These are phyloP conservation scores for Ptychochromis oligacanthus DNA, from an alignment of 2,113 vertebrate genomes.

Conservation along the genomic window DNA sequence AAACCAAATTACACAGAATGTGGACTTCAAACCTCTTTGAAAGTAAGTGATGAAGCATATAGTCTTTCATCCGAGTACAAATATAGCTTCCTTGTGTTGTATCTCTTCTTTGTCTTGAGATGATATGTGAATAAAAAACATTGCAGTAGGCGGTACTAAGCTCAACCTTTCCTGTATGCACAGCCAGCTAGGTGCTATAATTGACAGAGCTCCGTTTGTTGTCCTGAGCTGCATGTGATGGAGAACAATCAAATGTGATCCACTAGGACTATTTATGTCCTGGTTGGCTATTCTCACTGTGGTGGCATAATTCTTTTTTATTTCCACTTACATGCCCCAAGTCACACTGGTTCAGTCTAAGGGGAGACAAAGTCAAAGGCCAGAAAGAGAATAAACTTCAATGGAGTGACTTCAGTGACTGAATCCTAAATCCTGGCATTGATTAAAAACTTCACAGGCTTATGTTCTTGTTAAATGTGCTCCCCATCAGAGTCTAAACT, in stretches of 20 bases:
- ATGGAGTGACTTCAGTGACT: background rate
- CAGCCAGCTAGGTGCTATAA: constrained; percentile 2
- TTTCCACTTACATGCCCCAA: background rate
- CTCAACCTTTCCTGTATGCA: background rate
- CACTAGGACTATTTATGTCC: background rate
- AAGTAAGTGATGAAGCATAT: background rate
- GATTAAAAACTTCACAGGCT: background rate
- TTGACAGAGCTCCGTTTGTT: background rate
- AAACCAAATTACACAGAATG: background rate
- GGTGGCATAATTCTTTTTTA: background rate
- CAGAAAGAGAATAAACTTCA: constrained; percentile 44
- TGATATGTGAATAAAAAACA: constrained; percentile 3
- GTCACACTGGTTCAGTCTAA: constrained; percentile 20
- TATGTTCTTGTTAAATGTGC: background rate
- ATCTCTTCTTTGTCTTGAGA: constrained; percentile 11
- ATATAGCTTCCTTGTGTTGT: constrained; percentile 10
- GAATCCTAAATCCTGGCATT: constrained; percentile 5
- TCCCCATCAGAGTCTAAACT: constrained; percentile 2
- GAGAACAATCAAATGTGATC: constrained; percentile 10
- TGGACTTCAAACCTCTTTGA: background rate
- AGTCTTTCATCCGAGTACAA: constrained; percentile 22
- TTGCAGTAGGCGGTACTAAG: constrained; percentile 10
- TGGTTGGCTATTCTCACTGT: constrained; percentile 5
- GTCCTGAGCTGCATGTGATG: background rate
- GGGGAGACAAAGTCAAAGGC: constrained; percentile 26